Conservation (phyloP, 2,113 vertebrate genomes). For the Callipepla squamata region DNA sequence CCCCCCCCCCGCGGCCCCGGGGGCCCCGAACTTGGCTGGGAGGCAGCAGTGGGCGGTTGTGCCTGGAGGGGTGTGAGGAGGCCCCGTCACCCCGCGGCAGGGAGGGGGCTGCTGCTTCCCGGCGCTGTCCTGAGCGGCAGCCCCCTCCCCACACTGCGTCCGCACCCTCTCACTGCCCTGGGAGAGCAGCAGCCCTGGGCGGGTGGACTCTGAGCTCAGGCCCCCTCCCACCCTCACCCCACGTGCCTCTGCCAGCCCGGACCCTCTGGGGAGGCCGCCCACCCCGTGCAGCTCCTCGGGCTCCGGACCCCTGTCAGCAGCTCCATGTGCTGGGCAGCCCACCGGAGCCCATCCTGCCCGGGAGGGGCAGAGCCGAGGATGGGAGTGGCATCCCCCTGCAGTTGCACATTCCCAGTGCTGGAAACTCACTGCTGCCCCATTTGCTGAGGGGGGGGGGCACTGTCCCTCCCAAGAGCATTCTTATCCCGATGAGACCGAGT, state of each 20-base stretch:
- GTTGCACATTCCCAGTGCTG: neutral
- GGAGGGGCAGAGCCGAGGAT: fast-evolving
- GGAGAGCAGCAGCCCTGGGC: neutral
- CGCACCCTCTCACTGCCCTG: fast-evolving
- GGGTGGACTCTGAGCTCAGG: neutral
- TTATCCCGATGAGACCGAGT: neutral
- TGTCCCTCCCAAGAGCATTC: neutral
- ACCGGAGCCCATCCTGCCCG: neutral
- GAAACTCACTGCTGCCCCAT: neutral
- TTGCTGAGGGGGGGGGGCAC: too few relatives aligned
- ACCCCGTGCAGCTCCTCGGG: fast-evolving
- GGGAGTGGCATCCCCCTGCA: too few relatives aligned
- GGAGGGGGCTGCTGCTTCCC: neutral
- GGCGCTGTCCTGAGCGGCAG: neutral
- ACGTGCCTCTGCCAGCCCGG: neutral
- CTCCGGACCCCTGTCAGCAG: neutral
- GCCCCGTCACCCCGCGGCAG: fast-evolving
- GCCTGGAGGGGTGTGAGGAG: neutral
- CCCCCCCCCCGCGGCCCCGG: neutral
- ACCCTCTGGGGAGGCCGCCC: neutral
- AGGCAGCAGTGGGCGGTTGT: neutral
- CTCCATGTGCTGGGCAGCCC: neutral
- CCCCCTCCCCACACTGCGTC: neutral
- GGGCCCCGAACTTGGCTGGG: neutral
- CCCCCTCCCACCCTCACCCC: neutral